These are phyloP conservation scores for Choloepus didactylus DNA, from an alignment of 2,797 vertebrate genomes.

Conservation along the genomic window DNA sequence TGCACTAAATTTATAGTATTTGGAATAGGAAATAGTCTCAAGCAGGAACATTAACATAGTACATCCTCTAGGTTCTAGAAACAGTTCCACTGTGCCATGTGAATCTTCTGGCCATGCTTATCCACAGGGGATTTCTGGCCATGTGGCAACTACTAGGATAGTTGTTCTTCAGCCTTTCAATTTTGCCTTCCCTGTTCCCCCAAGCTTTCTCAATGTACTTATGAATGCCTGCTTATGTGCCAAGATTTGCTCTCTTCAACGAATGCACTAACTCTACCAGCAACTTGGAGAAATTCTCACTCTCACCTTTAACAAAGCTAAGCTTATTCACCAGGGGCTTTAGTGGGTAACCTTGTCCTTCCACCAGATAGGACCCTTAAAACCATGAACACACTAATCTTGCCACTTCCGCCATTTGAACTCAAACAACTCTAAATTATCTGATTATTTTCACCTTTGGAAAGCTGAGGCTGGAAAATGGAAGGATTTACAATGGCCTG, in stretches of 20 bases:
- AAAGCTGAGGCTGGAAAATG: conserved; percentile 76
- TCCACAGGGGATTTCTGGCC: no score
- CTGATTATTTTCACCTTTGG: conserved; percentile 50
- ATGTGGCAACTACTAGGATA: neutral
- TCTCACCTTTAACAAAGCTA: neutral
- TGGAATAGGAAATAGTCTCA: neutral
- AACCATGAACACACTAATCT: conserved; percentile 46
- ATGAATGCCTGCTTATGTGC: neutral
- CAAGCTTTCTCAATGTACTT: neutral
- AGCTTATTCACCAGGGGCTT: neutral
- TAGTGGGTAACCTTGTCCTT: neutral
- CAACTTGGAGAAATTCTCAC: neutral
- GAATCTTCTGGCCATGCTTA: neutral
- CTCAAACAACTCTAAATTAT: conserved; percentile 77
- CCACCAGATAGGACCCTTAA: neutral
- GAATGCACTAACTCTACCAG: neutral
- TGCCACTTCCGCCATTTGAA: conserved; percentile 35
- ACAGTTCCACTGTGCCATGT: neutral
- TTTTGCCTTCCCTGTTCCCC: neutral
- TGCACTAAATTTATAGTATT: neutral
- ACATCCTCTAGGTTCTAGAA: neutral
- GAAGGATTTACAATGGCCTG: conserved; percentile 78
- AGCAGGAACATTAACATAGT: neutral
- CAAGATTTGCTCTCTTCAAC: neutral
- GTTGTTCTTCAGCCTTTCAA: neutral